Conservation (phyloP, 53 echinoderm and acorn worm genomes). For the Holothuria scabra region DNA sequence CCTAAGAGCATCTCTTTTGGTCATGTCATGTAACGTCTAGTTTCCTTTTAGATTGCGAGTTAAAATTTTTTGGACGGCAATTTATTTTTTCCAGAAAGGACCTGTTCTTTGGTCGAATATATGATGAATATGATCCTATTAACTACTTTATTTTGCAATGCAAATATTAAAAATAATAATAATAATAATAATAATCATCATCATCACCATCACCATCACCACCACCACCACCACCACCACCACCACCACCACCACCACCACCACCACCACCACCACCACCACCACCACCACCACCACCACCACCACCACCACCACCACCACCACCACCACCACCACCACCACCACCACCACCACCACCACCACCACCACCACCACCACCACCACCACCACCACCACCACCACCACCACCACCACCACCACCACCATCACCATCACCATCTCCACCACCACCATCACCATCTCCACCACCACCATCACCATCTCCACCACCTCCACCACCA, state of each 20-base stretch:
- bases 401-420: neutral
- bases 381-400: neutral
- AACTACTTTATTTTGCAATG: no score
- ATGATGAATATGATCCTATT: no score
- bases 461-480: neutral
- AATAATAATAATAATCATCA: no score
- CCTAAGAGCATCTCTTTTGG: no score
- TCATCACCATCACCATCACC: neutral
- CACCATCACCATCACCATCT: neutral
- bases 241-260: neutral
- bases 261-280: neutral
- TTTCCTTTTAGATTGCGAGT: no score
- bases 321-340: neutral
- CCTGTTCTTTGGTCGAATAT: no score
- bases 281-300: neutral
- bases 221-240: neutral
- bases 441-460: neutral
- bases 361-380: neutral
- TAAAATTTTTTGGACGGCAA: no score
- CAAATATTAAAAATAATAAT: no score
- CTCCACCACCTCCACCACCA: neutral
- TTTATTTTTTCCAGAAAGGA: no score
- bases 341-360: neutral
- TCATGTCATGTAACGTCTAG: no score
- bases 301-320: neutral